Evolutionary conservation across 2,797 vertebrate species (phyloP), one percentile per base, ranked within the genome.

Genomic region (Pipistrellus kuhlii): DNA sequence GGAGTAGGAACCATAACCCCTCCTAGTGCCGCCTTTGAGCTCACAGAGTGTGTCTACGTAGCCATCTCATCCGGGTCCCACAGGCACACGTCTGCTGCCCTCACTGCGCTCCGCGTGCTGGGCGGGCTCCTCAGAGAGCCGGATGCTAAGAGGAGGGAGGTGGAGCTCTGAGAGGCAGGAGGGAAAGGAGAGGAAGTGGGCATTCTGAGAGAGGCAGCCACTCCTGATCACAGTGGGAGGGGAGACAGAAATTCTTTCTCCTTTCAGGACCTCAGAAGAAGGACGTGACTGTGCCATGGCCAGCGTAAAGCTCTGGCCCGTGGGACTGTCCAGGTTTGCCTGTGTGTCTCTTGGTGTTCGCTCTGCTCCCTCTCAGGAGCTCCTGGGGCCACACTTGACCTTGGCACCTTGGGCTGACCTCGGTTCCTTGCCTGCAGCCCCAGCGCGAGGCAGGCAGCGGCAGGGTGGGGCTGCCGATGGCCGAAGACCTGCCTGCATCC

Each of bases 371-470:
- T 51, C 48, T 71, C 1, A 48, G 46, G 44, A 77, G n/a, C 25
- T 66, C 9, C 0, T 9, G 30, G 64, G 64, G 64, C n/a, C 27
- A 53, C 9, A n/a, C 23, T 32, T 59, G 55, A 25, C 14, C 51
- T 32, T 1, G 10, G 69, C 27, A 30, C n/a, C 51, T n/a, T 0
- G 0, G 3, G 48, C 44, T 1, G 35, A 55, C 15, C 72, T 41
- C 12, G 4, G 32, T 44, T 14, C 64, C 72, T 4, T 0, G 20
- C 25, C 41, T 1, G 1, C 38, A 46, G 15, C 3, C 27, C 30
- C 20, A 0, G 27, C 0, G 0, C 0, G 41, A 38, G 78, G 64
- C 53, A 5, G 44, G 23, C 12, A 4, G 80, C 7, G 3, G 55
- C 9, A 5, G 46, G 44, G 2, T 0, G 0, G 59, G n/a, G 11